Base-by-base conservation (phyloP, 92 coral and sea anemone genomes). In the Zoanthus sansibaricus region DNA sequence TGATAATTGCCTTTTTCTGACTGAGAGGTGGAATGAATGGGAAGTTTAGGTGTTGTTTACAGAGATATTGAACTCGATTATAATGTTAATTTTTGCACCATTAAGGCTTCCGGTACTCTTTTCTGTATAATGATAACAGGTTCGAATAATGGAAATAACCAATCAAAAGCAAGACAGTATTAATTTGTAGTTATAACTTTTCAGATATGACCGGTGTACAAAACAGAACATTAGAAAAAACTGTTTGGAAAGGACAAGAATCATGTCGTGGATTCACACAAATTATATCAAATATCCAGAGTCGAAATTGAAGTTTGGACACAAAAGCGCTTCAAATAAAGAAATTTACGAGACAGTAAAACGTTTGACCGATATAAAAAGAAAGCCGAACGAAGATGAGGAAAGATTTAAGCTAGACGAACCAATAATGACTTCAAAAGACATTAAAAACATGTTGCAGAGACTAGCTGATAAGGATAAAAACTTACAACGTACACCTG, bases 391-490 rank as follows among this genome's bases (percentile, higher is more conserved):
- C 18, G 79, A 17, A 2, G 49, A 52, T 21, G 32, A 48, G 5
- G 75, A 42, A 77, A 46, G 45, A 33, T 14, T 20, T 32, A 21
- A 76, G 56, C 46, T 58, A 14, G 71, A 84, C 58, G 70, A 85
- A 70, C 59, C 88, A 7, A 64, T 45, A 46, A 58, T 89, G 44
- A 83, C 31, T 58, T 83, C 82, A 20, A 88, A 91, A 61, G 89
- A 86, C 48, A 78, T 87, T 25, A 88, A 88, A 30, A 75, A 89
- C 49, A 88, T 93, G 96, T 77, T 93, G 20, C 91, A 91, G 17
- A 86, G 96, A 73, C 82, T 93, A 10, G 90, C 96, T 10, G 91
- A 93, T 46, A 88, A 89, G 80, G 96, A 93, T 11, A 91, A 74
- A 11, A 93, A 91, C 68, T 15, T 88, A 72, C 75, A 83, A 3